Evolutionary conservation across 2,113 vertebrate species (phyloP).

Genomic region (Diadophis punctatus): DNA sequence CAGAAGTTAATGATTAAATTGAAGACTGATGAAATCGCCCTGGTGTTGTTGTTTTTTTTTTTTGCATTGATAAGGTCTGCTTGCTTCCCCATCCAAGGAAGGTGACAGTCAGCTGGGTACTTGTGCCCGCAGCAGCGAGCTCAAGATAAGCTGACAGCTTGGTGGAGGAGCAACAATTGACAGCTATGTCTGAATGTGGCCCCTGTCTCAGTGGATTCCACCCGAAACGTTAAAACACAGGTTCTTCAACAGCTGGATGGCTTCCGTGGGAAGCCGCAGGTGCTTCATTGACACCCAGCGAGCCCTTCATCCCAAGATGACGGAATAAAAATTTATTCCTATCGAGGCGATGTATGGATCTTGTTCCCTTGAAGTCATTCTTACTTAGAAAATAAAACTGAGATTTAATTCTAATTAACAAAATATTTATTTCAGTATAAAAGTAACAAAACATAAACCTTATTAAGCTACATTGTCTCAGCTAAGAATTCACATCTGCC

Average conservation of each 20-base stretch:
- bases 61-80: not conserved
- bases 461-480: no score
- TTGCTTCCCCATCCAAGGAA: not conserved
- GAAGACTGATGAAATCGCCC: not conserved
- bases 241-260: not conserved
- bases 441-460: no score
- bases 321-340: no score
- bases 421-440: no score
- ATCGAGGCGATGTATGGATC: no score
- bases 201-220: not conserved
- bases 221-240: not conserved
- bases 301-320: not conserved
- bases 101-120: rapidly evolving
- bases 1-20: slow-evolving; percentile 16
- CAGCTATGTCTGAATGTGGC: not conserved
- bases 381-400: no score
- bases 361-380: no score
- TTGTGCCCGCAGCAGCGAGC: not conserved
- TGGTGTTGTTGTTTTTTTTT: no score
- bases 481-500: no score
- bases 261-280: not conserved
- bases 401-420: no score
- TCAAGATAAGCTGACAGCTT: not conserved
- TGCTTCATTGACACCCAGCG: not conserved
- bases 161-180: not conserved